Evolutionary conservation across 1,140 invertebrate genomes (phyloP), one percentile per base, ranked within the genome.

Genomic region (Drosophila nebulosa): DNA sequence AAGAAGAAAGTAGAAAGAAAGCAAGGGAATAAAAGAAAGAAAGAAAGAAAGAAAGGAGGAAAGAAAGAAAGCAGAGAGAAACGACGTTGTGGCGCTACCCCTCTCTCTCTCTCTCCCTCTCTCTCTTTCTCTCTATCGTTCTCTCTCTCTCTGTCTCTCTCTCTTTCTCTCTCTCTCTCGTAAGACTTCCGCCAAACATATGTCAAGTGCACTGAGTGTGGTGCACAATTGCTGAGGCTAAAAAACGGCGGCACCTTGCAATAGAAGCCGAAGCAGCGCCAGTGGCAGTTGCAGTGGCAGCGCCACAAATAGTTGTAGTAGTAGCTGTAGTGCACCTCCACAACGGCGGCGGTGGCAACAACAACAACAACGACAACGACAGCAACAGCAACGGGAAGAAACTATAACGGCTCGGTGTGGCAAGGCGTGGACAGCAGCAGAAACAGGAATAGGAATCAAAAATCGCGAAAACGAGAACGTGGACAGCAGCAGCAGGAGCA

Each of bases 121-220:
- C 1, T 32, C 10, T 32, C 10, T 12, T 3, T 3, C 30, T 0
- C 9, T 12, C 36, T 46, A 4, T 7, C 50, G n/a, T 10, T n/a
- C n/a, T 4, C 14, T 9, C 6, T 10, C 9, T 10, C 30, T 32
- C 10, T 32, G 9, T 32, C 9, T 32, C 27, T 6, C 4, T 30
- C 27, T 30, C 4, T 32, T 10, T 32, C 30, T 32, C 30, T 32
- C 30, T 32, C 10, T 12, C 30, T 32, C 10, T 16, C 27, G 16
- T 16, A 55, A 55, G 52, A 55, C 35, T 55, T 51, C 56, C 58
- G 72, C 63, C 67, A 30, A 70, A 76, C 72, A 69, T 57, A 79
- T 65, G 53, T 79, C 74, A 78, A 73, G 75, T 60, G 65, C 50
- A 66, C 39, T 46, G 21, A 46, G 39, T 46, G 39, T 46, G 39